phyloP scores from a whole-genome alignment of 2,797 vertebrate genomes.

The Euthynnus affinis region DNA sequence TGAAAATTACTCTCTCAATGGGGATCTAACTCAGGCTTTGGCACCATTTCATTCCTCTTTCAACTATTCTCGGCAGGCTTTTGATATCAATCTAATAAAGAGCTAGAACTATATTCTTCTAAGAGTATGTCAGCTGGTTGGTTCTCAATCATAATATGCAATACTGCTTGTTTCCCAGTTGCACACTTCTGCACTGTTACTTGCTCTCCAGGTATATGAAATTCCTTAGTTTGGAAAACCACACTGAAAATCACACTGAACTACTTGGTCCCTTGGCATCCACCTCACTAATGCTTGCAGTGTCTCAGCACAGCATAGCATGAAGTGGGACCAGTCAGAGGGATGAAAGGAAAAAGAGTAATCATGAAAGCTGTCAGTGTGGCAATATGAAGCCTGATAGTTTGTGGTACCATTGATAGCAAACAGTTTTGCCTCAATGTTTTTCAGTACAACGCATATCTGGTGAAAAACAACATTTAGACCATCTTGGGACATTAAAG shows the following conservation, averaged over 20 bases:
- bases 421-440: slow-evolving; percentile 5
- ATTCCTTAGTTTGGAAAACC: slow-evolving; percentile 46
- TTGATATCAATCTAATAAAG: slow-evolving; percentile 74
- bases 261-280: slow-evolving; percentile 20
- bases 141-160: slow-evolving; percentile 50
- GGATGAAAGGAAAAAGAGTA: slow-evolving; percentile 19
- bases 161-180: slow-evolving; percentile 38
- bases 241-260: slow-evolving; percentile 38
- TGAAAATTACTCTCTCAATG: slow-evolving; percentile 68
- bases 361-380: slow-evolving; percentile 13
- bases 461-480: slow-evolving; percentile 5
- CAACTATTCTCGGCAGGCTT: slow-evolving; percentile 68
- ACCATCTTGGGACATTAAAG: neutral
- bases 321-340: slow-evolving; percentile 21
- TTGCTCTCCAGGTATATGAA: slow-evolving; percentile 54
- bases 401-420: slow-evolving; percentile 9
- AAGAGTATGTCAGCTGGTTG: slow-evolving; percentile 47
- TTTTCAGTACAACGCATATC: neutral
- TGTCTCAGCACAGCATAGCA: slow-evolving; percentile 18
- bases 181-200: slow-evolving; percentile 26
- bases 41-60: slow-evolving; percentile 66
- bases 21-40: slow-evolving; percentile 59
- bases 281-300: slow-evolving; percentile 15
- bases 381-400: neutral
- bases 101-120: slow-evolving; percentile 34